Evolutionary conservation across 2,113 vertebrate species (phyloP), one percentile per base, ranked within the genome.

Genomic region (Nycticorax nycticorax): DNA sequence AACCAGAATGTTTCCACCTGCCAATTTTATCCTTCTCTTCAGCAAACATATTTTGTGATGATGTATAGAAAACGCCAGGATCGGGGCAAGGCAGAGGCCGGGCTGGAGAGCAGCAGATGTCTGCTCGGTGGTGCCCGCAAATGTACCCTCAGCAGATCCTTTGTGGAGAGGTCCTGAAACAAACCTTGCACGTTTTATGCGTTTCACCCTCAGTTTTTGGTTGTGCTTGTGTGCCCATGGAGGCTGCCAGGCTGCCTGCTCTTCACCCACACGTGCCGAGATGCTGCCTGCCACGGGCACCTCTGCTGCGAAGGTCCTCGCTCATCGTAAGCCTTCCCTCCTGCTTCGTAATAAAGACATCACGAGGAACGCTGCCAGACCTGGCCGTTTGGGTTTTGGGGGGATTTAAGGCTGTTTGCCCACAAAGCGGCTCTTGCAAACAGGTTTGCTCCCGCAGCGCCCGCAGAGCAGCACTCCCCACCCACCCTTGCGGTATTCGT

Each of bases 401-500:
- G 8, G 19, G 66, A 33, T 27, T 24, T 33, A 12, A 72, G 64
- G 2, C 68, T 0, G 2, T 5, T 43, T n/a, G 2, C 41, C 7
- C n/a, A 0, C 15, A 0, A 10, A 23, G 33, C 2, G 0, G 17
- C 71, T 3, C 14, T 17, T 0, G 24, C 50, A 19, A 12, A 1
- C 0, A 2, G 7, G 2, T 27, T 28, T 14, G 32, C 20, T 52
- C 11, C 35, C 0, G 59, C 7, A 0, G 56, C 6, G 1, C 9
- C 4, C 1, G 7, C 1, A 1, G 20, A 16, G 41, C 27, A 3
- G 48, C 6, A 14, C 5, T 32, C 32, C 41, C 7, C 8, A 3
- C 20, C 3, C 0, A 4, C 27, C 1, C 0, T 9, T 0, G 8
- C 26, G 56, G 30, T 2, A 1, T 3, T 23, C 0, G 0, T 2